A percentile compares a stretch with the other conserved stretches of the same genome.
Conservation (phyloP, 2,888 invertebrate species). For the Hypomecis atomaria region DNA sequence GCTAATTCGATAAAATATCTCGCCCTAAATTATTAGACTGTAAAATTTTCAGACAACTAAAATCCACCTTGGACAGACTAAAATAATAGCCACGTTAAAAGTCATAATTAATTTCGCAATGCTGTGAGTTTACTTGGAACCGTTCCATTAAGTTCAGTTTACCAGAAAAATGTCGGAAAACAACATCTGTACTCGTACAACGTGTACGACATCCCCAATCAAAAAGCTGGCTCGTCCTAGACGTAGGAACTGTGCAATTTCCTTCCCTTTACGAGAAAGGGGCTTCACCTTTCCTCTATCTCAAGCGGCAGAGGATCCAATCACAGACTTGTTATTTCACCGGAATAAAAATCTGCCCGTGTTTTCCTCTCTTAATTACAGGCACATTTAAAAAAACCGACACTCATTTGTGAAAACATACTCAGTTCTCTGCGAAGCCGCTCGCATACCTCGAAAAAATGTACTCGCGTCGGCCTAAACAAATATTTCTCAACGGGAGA, state of each 20-base stretch:
- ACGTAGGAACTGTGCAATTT: conserved; percentile 45
- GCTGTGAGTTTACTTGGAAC: conserved; percentile 26
- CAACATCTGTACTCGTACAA: conserved; percentile 10
- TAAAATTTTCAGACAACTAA: conserved; percentile 9
- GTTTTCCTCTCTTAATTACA: conserved; percentile 35
- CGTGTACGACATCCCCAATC: conserved; percentile 32
- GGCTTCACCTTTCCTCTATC: conserved; percentile 39
- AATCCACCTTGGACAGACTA: conserved; percentile 15
- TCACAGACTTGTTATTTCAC: conserved; percentile 33
- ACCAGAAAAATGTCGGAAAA: conserved; percentile 31
- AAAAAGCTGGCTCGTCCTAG: conserved; percentile 38
- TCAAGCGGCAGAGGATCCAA: conserved; percentile 33
- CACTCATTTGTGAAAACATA: conserved; percentile 41
- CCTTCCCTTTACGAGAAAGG: conserved; percentile 40
- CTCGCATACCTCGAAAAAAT: conserved; percentile 40
- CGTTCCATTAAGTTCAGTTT: conserved; percentile 29
- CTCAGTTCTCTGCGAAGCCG: conserved; percentile 26
- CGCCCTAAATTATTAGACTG: conserved; percentile 6
- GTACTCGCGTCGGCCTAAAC: conserved; percentile 39
- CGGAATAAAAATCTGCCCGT: conserved; percentile 23
- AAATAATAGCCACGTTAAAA: conserved; percentile 27
- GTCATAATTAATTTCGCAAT: conserved; percentile 29
- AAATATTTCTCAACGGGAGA: conserved; percentile 42
- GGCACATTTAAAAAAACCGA: conserved; percentile 35
- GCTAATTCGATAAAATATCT: conserved; percentile 2